Base-by-base conservation (phyloP, 2,797 vertebrate species). In the Mionectes olivaceus region DNA sequence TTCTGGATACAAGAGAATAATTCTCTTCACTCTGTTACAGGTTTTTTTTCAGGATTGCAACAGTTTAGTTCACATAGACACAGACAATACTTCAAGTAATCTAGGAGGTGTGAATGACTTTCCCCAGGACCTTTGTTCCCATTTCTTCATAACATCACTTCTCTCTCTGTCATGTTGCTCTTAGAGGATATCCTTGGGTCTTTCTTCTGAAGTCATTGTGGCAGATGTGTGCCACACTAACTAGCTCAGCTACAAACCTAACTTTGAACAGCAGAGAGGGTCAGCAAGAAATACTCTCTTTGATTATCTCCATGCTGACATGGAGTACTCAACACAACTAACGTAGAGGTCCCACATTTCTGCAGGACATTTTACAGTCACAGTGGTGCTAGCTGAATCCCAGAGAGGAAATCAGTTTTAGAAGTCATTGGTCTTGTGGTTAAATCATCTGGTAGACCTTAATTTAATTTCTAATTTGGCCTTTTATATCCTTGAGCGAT, bases 11-110 rank as follows among this genome's bases (percentile, higher is more conserved):
- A 94, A 50, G 13, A 81, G 43, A 78, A 68, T 91, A 75, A 43
- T 44, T 52, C 55, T 97, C 83, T 96, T 96, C 63, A 84, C 94
- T 61, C 75, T 64, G 17, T 59, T 75, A 19, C 47, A 92, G 15
- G 8, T 21, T 77, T 94, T 64, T 69, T 52, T 52, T 52, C 6
- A 65, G 92, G 74, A 95, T 86, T 93, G 78, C 28, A 33, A 10
- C 63, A 81, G 25, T 69, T 83, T 67, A 61, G 50, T 83, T 96
- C 90, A 74, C 49, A 17, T 2, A 65, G 59, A 76, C 39, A 61
- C 12, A 43, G 24, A 88, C 49, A 89, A 83, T 47, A 86, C 35
- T 84, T 84, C 35, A 25, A 30, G 30, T 59, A 84, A 92, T 43
- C 70, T 53, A 86, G 65, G n/a, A 84, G 68, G 30, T 76, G 33